Base-by-base conservation (phyloP, 2,888 invertebrate species). In the Cryptus armator region DNA sequence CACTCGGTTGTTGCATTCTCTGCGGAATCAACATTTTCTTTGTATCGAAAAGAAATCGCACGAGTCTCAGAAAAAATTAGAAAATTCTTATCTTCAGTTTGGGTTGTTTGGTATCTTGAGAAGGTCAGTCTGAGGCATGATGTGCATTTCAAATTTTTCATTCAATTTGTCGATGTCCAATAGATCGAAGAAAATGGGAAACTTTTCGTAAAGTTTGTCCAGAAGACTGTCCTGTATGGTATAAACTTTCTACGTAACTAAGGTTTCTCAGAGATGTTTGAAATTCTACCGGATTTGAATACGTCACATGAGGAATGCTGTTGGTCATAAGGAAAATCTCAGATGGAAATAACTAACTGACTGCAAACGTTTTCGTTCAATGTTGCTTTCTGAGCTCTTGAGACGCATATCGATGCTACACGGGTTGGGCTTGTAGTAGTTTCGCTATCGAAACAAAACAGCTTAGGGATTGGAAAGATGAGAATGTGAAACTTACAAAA, bases 211-310 rank as follows among this genome's bases (percentile, higher is more conserved):
- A 24, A 24, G 24, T 24, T 24, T 24, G 24, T 3, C 24, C 24
- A 24, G 24, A 24, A 24, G 37, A 37, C 37, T 29, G 44, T 10
- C 19, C 7, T 6, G 43, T 16, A 16, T 32, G 43, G 43, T 24
- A n/a, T 2, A 6, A n/a, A 48, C 12, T 75, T 66, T n/a, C 51
- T 19, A 19, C 19, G 14, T 14, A 19, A 19, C n/a, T 16, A 14
- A 43, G 43, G 14, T 51, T 66, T 66, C n/a, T 43, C 19, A 43
- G 19, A 16, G 62, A 68, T 78, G 62, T 68, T 51, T 37, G 16
- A 56, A 76, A 75, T 83, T 75, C 75, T 64, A 19, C 43, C 70
- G 70, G 74, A 83, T 75, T 71, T 19, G 53, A 75, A 53, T 37
- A 53, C 68, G 75, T 75, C 59, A 64, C 70, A 51, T 6, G 14